A percentile compares a stretch with the other conserved stretches of the same genome.
Evolutionary conservation across 2,113 vertebrate genomes (phyloP).

Genomic region (Hemichromis elongatus): DNA sequence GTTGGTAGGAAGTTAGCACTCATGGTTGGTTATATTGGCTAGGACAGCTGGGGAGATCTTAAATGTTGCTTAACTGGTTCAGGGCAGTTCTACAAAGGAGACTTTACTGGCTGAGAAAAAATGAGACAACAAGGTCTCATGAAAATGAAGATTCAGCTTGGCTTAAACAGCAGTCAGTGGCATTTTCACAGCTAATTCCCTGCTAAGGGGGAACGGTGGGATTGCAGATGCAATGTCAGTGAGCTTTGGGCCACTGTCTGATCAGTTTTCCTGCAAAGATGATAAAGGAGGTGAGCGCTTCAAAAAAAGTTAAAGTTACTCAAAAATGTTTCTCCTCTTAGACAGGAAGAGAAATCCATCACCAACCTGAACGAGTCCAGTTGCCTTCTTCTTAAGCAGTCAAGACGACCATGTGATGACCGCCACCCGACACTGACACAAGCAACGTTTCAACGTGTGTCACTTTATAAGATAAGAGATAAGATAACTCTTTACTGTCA

Average conservation of each 20-base stretch:
- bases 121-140: background rate
- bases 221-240: background rate
- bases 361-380: background rate
- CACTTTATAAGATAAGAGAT: no score
- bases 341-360: background rate
- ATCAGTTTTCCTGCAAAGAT: background rate
- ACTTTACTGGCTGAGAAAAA: no score
- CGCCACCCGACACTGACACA: background rate
- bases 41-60: constrained; percentile 69
- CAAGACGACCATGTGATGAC: background rate
- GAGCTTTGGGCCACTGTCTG: background rate
- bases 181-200: background rate
- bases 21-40: constrained; percentile 47
- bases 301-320: background rate
- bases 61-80: constrained; percentile 2
- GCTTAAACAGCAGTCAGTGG: background rate
- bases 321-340: background rate
- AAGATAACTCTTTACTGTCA: no score
- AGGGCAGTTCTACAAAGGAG: background rate
- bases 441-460: background rate
- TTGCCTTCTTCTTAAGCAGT: background rate
- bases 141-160: background rate
- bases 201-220: background rate
- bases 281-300: background rate
- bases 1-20: constrained; percentile 55